phyloP scores from a whole-genome alignment of 2,888 invertebrate genomes.

The Microctonus aethiopoides region DNA sequence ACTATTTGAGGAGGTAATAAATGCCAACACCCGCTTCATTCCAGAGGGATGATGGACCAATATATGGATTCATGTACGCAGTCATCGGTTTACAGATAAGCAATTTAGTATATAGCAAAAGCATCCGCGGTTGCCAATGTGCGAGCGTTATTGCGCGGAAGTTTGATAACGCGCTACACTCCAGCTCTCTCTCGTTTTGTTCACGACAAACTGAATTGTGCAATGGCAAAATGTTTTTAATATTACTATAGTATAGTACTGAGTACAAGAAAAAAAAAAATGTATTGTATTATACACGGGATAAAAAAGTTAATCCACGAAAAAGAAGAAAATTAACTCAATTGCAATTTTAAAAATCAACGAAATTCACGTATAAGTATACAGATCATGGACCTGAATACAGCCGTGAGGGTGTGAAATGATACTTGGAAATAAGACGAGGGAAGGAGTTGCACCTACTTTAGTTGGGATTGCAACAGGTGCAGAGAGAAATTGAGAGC shows the following conservation, averaged over 20 bases:
- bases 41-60: neutral
- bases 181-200: constrained; percentile 16
- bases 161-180: constrained; percentile 47
- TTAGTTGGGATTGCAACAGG: constrained; percentile 32
- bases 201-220: neutral
- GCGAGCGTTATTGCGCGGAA: constrained; percentile 49
- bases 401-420: neutral
- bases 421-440: neutral
- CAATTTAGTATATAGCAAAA: constrained; percentile 31
- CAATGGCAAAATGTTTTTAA: constrained; percentile 1
- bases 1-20: constrained; percentile 13
- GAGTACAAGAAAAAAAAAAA: neutral
- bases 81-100: constrained; percentile 35
- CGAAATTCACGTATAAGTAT: no score
- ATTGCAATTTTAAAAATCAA: neutral
- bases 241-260: neutral
- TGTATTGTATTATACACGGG: no score
- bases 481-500: constrained; percentile 26
- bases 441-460: neutral
- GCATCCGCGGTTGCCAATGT: constrained; percentile 29
- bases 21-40: constrained; percentile 8
- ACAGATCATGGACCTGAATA: neutral
- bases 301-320: neutral
- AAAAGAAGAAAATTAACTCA: neutral
- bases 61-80: constrained; percentile 1